phyloP scores from a whole-genome alignment of 2,888 invertebrate genomes.

The Heliconius charithonia region DNA sequence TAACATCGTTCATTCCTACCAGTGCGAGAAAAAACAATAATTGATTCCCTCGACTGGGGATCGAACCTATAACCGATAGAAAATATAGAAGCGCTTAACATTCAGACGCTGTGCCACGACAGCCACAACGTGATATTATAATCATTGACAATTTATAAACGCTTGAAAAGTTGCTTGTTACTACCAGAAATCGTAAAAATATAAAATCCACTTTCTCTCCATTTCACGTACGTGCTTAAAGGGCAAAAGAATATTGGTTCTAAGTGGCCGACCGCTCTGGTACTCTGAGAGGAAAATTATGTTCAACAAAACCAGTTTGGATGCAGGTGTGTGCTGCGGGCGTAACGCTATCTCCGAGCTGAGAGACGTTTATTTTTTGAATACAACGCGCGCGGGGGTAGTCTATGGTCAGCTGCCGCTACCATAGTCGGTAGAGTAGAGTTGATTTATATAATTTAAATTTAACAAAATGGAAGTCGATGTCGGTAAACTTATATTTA shows the following conservation, averaged over 20 bases:
- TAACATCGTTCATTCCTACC: too few species aligned
- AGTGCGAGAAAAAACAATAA: too few species aligned
- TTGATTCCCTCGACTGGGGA: too few species aligned
- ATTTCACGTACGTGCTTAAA: not conserved
- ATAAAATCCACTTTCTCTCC: not conserved
- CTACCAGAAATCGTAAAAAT: conserved; percentile 15
- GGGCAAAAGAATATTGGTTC: conserved; percentile 17
- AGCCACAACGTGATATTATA: too few species aligned
- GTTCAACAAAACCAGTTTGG: conserved; percentile 75
- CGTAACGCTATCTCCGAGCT: conserved; percentile 50
- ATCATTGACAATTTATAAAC: too few species aligned
- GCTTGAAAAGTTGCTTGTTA: not conserved
- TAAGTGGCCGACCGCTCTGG: conserved; percentile 45
- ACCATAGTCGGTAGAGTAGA: not conserved
- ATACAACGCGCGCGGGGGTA: conserved; percentile 31
- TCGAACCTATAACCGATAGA: too few species aligned
- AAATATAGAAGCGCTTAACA: not conserved
- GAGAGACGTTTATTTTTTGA: conserved; percentile 45
- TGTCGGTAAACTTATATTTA: not conserved
- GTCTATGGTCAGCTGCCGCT: conserved; percentile 20
- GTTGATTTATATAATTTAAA: not conserved
- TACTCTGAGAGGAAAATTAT: conserved; percentile 75
- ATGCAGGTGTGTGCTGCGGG: conserved; percentile 71
- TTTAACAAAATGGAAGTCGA: not conserved
- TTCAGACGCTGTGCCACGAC: not conserved